These are phyloP conservation scores for Cyprinodon tularosa DNA, from an alignment of 2,113 vertebrate species.

Conservation along the genomic window DNA sequence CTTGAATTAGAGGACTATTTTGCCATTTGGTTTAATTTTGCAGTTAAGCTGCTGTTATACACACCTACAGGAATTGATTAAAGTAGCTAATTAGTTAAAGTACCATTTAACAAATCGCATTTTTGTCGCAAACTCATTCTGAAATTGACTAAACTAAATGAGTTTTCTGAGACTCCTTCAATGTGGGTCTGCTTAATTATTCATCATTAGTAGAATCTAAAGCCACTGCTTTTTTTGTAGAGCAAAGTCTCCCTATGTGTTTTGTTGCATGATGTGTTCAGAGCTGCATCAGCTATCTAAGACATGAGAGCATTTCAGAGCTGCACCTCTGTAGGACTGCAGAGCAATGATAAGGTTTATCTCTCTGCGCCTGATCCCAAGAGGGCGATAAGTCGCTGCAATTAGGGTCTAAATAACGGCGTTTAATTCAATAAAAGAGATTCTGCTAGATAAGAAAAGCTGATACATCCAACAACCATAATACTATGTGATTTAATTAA, in stretches of 20 bases:
- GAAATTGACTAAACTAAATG: no score
- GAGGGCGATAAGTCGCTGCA: conserved; percentile 29
- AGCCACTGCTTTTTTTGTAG: background rate
- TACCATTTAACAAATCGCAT: no score
- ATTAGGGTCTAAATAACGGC: conserved; percentile 41
- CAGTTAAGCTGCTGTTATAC: background rate
- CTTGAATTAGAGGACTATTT: no score
- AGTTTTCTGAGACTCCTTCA: no score
- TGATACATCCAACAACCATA: background rate
- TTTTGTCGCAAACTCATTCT: no score
- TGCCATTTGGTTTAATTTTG: background rate
- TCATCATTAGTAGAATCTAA: background rate
- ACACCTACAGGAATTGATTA: no score
- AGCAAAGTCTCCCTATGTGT: background rate
- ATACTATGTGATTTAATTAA: background rate
- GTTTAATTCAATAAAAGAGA: conserved; percentile 34
- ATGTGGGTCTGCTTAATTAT: no score
- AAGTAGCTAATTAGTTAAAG: no score
- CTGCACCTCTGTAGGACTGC: conserved; percentile 44
- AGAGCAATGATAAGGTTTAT: conserved; percentile 72
- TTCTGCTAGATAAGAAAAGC: background rate
- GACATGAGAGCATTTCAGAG: conserved; percentile 55
- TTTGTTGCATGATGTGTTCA: background rate
- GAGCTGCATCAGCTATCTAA: conserved; percentile 22
- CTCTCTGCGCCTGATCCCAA: conserved; percentile 48